A percentile compares a stretch with the other conserved stretches of the same genome.
phyloP scores from a whole-genome alignment of 2,888 invertebrate species.

The Tetanocera ferruginea region DNA sequence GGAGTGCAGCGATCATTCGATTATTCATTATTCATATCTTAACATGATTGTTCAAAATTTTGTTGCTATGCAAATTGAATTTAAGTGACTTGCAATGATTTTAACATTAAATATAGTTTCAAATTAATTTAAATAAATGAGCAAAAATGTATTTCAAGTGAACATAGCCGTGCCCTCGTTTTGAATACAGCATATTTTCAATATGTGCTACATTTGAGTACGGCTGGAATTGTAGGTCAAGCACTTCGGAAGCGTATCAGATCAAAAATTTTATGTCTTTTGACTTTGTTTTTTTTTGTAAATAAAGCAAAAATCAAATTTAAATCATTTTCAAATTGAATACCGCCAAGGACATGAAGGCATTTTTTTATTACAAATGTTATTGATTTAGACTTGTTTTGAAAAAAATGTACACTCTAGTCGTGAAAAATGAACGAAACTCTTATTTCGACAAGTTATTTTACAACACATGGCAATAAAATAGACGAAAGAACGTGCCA shows the following conservation, averaged over 20 bases:
- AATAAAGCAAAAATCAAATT: background rate
- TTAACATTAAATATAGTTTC: background rate
- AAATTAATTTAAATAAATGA: background rate
- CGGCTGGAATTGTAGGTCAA: constrained; percentile 68
- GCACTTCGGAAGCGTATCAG: constrained; percentile 68
- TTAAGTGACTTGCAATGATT: background rate
- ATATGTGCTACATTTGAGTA: constrained; percentile 46
- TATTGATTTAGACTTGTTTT: too few species aligned
- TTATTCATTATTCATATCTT: constrained; percentile 38
- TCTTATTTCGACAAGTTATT: too few species aligned
- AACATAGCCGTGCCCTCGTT: constrained; percentile 49
- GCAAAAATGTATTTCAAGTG: background rate
- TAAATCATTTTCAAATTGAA: background rate
- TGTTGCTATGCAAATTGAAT: constrained; percentile 14
- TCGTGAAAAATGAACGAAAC: too few species aligned
- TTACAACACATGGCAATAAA: too few species aligned
- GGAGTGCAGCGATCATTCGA: constrained; percentile 60
- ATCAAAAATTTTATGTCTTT: constrained; percentile 50
- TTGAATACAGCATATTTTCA: constrained; percentile 55
- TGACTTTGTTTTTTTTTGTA: background rate
- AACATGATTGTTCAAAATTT: constrained; percentile 34
- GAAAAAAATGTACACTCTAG: too few species aligned
- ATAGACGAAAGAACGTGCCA: too few species aligned
- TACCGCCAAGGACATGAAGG: too few species aligned
- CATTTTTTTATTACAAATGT: too few species aligned